A percentile compares a stretch with the other conserved stretches of the same genome.
Evolutionary conservation across 2,797 vertebrate genomes (phyloP).

Genomic region (Oreochromis grahami): DNA sequence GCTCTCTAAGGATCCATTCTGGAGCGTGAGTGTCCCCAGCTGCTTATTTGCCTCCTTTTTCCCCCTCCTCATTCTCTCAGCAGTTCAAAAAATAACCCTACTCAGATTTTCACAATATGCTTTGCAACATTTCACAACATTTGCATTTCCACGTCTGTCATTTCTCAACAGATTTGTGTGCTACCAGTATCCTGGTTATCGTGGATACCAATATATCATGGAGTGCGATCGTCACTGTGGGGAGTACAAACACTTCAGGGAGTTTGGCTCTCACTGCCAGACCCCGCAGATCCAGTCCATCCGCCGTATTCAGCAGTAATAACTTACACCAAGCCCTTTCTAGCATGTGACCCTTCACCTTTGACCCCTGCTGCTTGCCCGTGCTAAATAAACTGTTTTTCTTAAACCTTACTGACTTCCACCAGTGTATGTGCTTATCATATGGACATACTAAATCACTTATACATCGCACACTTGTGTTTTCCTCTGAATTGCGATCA

Average conservation of each 20-base stretch:
- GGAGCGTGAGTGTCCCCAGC: conserved; percentile 82
- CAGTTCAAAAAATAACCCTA: neutral
- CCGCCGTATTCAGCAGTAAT: conserved; percentile 92
- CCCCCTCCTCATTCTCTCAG: neutral
- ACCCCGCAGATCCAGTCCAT: conserved; percentile 94
- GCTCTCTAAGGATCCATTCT: conserved; percentile 86
- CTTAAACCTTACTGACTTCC: conserved; percentile 70
- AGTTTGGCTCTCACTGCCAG: conserved; percentile 91
- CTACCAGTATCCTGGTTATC: conserved; percentile 92
- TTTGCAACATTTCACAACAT: neutral
- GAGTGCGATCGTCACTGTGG: conserved; percentile 89
- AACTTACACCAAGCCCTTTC: neutral
- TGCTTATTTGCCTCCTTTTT: neutral
- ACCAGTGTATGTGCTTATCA: conserved; percentile 38
- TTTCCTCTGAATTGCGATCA: neutral
- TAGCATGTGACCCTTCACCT: conserved; percentile 46
- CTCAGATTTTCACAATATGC: conserved; percentile 9
- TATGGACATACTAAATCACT: neutral
- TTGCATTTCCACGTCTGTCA: neutral
- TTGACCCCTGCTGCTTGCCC: conserved; percentile 41
- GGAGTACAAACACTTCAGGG: conserved; percentile 90
- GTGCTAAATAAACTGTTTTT: conserved; percentile 82
- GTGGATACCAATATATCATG: conserved; percentile 93
- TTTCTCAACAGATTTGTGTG: conserved; percentile 85
- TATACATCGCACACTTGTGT: neutral